Conservation (phyloP, 2,888 invertebrate genomes). For the Phortica magna region DNA sequence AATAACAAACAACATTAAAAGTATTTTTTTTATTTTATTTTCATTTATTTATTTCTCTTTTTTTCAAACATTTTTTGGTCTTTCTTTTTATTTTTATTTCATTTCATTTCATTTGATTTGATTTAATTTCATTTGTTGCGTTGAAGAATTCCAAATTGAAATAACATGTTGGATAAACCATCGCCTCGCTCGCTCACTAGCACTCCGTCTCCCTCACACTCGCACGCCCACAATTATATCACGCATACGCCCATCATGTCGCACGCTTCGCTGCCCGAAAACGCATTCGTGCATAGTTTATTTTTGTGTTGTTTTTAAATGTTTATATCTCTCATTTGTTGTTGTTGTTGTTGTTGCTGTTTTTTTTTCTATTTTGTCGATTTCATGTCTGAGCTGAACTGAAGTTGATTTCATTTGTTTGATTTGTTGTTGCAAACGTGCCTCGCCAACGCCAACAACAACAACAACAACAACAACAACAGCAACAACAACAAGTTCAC, state of each 20-base stretch:
- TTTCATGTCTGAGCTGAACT: conserved; percentile 1
- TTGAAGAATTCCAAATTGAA: no score
- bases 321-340: no score
- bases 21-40: neutral
- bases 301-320: no score
- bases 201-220: neutral
- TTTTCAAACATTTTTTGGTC: no score
- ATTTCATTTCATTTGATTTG: no score
- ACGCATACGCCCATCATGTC: neutral
- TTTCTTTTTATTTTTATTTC: no score
- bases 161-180: no score
- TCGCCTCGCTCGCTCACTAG: neutral
- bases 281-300: conserved; percentile 12
- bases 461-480: neutral
- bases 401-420: conserved; percentile 9
- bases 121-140: no score
- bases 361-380: neutral
- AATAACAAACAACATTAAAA: neutral
- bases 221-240: neutral
- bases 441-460: neutral
- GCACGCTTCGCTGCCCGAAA: conserved; percentile 3
- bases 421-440: conserved; percentile 1
- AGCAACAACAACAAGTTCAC: neutral
- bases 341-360: no score
- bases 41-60: neutral